Conservation (phyloP, 2,797 vertebrate species). For the Cyclura pinguis region DNA sequence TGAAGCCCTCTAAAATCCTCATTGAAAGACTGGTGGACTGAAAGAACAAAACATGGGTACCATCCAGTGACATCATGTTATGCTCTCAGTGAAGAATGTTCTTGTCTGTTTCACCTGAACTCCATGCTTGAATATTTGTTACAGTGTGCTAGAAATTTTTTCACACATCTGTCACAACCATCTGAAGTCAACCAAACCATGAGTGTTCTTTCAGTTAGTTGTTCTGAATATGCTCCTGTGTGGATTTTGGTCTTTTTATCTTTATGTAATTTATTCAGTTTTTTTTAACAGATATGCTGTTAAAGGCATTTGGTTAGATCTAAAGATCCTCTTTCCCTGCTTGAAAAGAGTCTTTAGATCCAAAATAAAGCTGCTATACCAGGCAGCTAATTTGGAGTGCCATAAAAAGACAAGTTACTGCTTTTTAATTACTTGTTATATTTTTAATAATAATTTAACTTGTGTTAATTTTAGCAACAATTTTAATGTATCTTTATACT, state of each 20-base stretch:
- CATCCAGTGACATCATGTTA: not conserved
- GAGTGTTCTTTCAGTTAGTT: not conserved
- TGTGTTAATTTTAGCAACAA: too few relatives aligned
- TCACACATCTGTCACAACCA: not conserved
- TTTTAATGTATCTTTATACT: too few relatives aligned
- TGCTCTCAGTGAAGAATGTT: not conserved
- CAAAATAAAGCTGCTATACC: not conserved
- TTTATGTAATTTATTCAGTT: too few relatives aligned
- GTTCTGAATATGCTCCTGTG: not conserved
- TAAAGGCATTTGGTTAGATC: not conserved
- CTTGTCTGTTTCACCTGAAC: not conserved
- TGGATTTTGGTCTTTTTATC: not conserved
- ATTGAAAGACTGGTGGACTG: too few relatives aligned
- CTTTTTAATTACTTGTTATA: too few relatives aligned
- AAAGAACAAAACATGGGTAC: not conserved
- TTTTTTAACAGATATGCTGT: not conserved
- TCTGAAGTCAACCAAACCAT: not conserved
- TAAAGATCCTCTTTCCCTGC: not conserved
- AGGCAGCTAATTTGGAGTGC: not conserved
- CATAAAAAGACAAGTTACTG: not conserved
- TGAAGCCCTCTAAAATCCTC: not conserved
- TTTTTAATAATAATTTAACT: too few relatives aligned
- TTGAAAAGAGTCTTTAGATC: not conserved
- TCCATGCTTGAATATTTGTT: not conserved
- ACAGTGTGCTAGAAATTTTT: not conserved